Evolutionary conservation across 2,888 invertebrate species (phyloP).

Genomic region (Eucera pruinosa): DNA sequence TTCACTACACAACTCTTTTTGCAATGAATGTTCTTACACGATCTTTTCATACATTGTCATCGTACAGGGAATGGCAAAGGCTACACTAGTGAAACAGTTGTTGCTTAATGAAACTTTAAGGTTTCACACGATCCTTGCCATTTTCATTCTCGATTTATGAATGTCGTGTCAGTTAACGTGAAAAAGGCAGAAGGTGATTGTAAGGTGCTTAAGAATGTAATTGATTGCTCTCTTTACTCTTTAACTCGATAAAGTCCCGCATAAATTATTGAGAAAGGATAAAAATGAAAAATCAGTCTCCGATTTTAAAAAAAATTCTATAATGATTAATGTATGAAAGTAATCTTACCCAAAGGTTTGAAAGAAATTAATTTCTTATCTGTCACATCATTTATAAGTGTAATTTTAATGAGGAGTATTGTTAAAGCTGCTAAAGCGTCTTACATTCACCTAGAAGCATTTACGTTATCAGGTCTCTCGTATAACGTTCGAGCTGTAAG

Average conservation of each 20-base stretch:
- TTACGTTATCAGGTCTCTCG: conserved; percentile 22
- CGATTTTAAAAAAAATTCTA: too few species aligned
- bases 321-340: too few species aligned
- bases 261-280: too few species aligned
- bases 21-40: conserved; percentile 12
- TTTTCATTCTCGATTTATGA: conserved; percentile 32
- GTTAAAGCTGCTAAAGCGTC: conserved; percentile 9
- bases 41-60: conserved; percentile 6
- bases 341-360: not conserved
- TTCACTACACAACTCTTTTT: conserved; percentile 3
- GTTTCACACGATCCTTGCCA: conserved; percentile 26
- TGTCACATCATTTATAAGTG: not conserved
- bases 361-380: not conserved
- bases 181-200: conserved; percentile 26
- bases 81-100: not conserved
- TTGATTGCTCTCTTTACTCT: not conserved
- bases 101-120: not conserved
- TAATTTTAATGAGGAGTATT: not conserved
- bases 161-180: conserved; percentile 11
- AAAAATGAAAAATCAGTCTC: too few species aligned
- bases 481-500: conserved; percentile 32
- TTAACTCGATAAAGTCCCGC: not conserved
- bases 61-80: conserved; percentile 25
- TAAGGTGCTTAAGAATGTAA: not conserved
- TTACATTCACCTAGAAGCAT: conserved; percentile 33